Conservation (phyloP, 2,113 vertebrate species). For the Dryoscopus gambensis region DNA sequence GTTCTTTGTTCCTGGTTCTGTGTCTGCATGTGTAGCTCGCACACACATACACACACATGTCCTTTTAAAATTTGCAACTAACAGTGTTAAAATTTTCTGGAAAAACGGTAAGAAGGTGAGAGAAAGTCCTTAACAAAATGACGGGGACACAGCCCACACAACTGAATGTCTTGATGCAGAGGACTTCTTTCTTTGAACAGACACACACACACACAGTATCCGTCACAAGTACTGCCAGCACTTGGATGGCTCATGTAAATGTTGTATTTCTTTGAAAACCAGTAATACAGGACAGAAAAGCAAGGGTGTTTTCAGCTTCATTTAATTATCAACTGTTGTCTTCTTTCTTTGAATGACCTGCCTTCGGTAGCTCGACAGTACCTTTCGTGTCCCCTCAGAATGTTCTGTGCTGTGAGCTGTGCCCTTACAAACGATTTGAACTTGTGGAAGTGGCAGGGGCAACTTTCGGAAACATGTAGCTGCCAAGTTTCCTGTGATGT, state of each 20-base stretch:
- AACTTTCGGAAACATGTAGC: slow-evolving; percentile 73
- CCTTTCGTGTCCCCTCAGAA: slow-evolving; percentile 5
- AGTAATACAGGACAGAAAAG: neutral
- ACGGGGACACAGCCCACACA: neutral
- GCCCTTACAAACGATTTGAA: slow-evolving; percentile 53
- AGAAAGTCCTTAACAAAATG: neutral
- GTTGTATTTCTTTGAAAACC: neutral
- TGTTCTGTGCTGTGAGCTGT: neutral
- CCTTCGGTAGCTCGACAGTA: neutral
- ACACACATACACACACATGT: no score
- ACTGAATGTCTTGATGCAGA: neutral
- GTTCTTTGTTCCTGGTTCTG: neutral
- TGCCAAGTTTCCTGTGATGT: slow-evolving; percentile 76
- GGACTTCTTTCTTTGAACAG: neutral
- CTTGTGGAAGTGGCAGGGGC: slow-evolving; percentile 68
- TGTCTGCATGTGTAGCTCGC: neutral
- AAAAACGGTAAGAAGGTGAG: neutral
- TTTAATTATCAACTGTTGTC: neutral
- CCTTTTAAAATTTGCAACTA: neutral
- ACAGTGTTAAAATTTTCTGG: neutral
- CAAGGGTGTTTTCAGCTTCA: neutral
- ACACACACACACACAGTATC: neutral
- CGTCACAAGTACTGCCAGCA: neutral
- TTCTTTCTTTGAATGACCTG: neutral
- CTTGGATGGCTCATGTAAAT: neutral